A percentile compares a stretch with the other conserved stretches of the same genome.
Evolutionary conservation across 2,888 invertebrate species (phyloP).

Genomic region (Noctua comes): DNA sequence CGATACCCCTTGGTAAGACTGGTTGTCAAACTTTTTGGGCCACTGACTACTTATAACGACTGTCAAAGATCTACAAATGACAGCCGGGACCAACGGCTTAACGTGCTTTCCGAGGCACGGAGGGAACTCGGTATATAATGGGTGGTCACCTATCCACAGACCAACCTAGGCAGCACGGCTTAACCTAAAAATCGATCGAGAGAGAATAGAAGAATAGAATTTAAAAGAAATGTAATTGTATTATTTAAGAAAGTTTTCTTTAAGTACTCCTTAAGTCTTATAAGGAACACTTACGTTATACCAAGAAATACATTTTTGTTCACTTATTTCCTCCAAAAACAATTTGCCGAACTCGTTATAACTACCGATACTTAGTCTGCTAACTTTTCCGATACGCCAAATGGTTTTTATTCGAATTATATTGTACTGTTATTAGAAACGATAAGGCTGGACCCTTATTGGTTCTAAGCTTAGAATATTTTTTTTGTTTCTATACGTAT

Average conservation of each 20-base stretch:
- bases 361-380: conserved; percentile 16
- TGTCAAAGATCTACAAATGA: no score
- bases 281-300: not conserved
- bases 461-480: not conserved
- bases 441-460: not conserved
- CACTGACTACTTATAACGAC: no score
- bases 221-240: not conserved
- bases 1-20: no score
- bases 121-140: no score
- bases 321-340: conserved; percentile 22
- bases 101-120: no score
- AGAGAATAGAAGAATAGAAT: no score
- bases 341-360: conserved; percentile 38
- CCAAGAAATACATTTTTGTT: conserved; percentile 15
- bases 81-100: no score
- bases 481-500: not conserved
- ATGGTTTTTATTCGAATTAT: conserved; percentile 14
- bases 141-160: not conserved
- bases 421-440: conserved; percentile 9
- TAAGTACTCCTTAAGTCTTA: not conserved
- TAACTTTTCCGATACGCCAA: conserved; percentile 35
- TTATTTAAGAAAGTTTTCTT: not conserved
- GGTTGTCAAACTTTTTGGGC: no score
- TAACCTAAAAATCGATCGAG: no score
- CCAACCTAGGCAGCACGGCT: no score